These are phyloP conservation scores for Galbula dea DNA, from an alignment of 2,113 vertebrate species.

Conservation along the genomic window DNA sequence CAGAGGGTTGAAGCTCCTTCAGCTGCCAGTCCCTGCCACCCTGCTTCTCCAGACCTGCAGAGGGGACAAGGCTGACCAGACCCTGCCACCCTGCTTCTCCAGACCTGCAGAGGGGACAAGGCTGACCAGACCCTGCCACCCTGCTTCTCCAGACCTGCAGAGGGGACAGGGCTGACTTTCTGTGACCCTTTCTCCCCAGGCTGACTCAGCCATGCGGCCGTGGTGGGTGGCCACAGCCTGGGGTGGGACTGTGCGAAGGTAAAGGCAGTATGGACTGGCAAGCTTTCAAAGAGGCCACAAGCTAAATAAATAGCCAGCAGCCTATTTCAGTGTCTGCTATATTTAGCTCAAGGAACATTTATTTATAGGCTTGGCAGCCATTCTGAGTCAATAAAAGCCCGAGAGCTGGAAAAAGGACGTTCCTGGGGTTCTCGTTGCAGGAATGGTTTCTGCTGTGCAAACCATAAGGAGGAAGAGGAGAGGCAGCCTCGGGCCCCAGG, in stretches of 20 bases:
- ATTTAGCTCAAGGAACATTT: constrained; percentile 72
- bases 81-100: background rate
- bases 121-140: background rate
- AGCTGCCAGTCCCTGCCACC: background rate
- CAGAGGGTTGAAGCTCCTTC: background rate
- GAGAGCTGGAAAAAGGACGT: constrained; percentile 59
- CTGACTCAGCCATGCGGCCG: background rate
- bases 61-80: background rate
- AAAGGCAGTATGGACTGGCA: constrained; percentile 41
- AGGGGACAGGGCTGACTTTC: background rate
- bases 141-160: background rate
- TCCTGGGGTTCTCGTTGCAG: constrained; percentile 43
- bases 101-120: fast-evolving
- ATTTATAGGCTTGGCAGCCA: constrained; percentile 71
- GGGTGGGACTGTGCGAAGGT: background rate
- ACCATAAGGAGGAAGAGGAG: background rate
- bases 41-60: background rate
- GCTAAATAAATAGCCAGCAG: constrained; percentile 66
- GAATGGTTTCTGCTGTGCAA: background rate
- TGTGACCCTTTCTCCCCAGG: background rate
- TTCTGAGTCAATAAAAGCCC: constrained; percentile 64
- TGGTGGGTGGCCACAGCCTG: constrained; percentile 7
- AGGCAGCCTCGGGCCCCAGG: background rate
- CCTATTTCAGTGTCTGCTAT: constrained; percentile 67
- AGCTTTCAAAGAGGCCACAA: constrained; percentile 53